phyloP scores from a whole-genome alignment of 2,113 vertebrate species.

The Menura novaehollandiae region DNA sequence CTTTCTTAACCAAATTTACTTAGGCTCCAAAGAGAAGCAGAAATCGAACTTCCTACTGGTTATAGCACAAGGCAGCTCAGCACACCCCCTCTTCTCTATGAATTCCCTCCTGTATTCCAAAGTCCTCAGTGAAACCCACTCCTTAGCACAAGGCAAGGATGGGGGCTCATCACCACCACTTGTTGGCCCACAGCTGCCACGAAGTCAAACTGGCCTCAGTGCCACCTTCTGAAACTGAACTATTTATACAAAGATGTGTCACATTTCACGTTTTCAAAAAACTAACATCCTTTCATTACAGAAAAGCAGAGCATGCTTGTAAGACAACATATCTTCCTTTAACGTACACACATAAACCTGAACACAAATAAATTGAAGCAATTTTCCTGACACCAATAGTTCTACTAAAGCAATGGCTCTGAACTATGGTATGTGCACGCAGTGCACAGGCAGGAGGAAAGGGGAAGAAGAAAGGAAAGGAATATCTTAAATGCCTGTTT shows the following conservation, averaged over 20 bases:
- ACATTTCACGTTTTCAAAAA: neutral
- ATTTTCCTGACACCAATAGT: neutral
- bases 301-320: neutral
- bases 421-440: neutral
- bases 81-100: neutral
- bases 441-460: neutral
- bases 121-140: neutral
- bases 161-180: neutral
- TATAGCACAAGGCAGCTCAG: neutral
- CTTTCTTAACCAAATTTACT: neutral
- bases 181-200: neutral
- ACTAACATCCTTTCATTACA: neutral
- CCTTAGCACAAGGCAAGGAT: fast-evolving
- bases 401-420: neutral
- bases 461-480: neutral
- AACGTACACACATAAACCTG: neutral
- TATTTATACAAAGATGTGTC: neutral
- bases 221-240: neutral
- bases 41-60: neutral
- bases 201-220: neutral
- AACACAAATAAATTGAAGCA: neutral
- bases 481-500: neutral
- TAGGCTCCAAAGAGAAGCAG: neutral
- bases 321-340: neutral
- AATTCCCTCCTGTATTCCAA: neutral